Base-by-base conservation (phyloP, 2,888 invertebrate species). In the Nomada ruficornis region DNA sequence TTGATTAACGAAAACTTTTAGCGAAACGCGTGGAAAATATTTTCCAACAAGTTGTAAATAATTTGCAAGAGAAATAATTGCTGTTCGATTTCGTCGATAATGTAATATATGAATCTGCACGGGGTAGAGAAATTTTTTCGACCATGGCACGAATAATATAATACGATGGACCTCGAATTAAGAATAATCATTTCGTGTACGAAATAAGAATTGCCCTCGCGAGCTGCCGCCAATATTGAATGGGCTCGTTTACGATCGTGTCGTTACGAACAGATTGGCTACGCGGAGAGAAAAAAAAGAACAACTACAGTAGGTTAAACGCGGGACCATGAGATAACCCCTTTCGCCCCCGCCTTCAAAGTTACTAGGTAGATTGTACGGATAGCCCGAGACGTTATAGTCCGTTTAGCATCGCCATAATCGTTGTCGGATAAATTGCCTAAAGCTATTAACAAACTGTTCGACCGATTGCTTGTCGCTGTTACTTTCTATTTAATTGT, bases 281-380 rank as follows among this genome's bases (percentile, higher is more conserved):
- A 65, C 11, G 13, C 15, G 52, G 20, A 42, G 67, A 67, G 65
- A 63, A 55, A 63, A 85, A 75, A 55, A 50, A 36, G 63, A 36
- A 36, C 7, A 1, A 29, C 29, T 7, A 5, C 29, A 5, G 5
- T 29, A 7, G 77, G 76, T 85, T 83, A 80, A 88, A 82, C 54
- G 75, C 50, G 67, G 74, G 54, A 70, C 68, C 60, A 47, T 74
- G 73, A 77, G 84, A 76, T 82, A 86, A 86, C 84, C 80, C 84
- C 77, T 97, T 85, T 96, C 81, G 96, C 95, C 85, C 95, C 95
- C 93, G n/a, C n/a, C 55, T 80, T 70, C 65, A 77, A 79, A 75
- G 73, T 75, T 55, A 20, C 36, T 7, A 7, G 36, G 36, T 36
- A 52, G 29, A 54, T 47, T 47, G 20, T 47, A 44, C 63, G 69